A percentile compares a stretch with the other conserved stretches of the same genome.
Evolutionary conservation across 2,797 vertebrate species (phyloP).

Genomic region (Clangula hyemalis): DNA sequence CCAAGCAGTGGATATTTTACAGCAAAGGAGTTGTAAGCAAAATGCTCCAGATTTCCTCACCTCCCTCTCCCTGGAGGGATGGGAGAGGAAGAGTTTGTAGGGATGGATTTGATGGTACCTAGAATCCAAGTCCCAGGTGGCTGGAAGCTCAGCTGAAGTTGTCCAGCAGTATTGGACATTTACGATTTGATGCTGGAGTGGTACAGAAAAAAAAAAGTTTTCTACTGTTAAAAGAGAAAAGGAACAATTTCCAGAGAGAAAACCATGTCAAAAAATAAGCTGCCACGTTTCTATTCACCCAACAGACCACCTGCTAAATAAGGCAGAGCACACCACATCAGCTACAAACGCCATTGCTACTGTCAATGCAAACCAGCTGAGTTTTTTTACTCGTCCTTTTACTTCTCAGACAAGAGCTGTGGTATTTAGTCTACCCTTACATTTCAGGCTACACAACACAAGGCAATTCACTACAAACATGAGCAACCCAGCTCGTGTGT

Average conservation of each 20-base stretch:
- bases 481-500: background rate
- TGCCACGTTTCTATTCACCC: background rate
- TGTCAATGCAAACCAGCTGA: constrained; percentile 14
- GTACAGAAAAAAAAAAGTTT: background rate
- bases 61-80: background rate
- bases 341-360: background rate
- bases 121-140: background rate
- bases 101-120: background rate
- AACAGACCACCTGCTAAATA: background rate
- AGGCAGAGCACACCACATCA: background rate
- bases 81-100: background rate
- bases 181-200: background rate
- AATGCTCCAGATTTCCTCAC: background rate
- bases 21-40: background rate
- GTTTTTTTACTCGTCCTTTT: constrained; percentile 6
- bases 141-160: background rate
- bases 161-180: background rate
- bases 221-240: constrained; percentile 27
- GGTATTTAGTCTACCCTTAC: background rate
- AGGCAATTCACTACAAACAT: constrained; percentile 16
- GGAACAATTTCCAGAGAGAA: constrained; percentile 8
- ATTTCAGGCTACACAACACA: background rate
- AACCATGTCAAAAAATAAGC: background rate
- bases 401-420: constrained; percentile 18
- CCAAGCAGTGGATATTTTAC: background rate